Conservation (phyloP, 35 echinoderm and acorn worm species). For the Patiria miniata region DNA sequence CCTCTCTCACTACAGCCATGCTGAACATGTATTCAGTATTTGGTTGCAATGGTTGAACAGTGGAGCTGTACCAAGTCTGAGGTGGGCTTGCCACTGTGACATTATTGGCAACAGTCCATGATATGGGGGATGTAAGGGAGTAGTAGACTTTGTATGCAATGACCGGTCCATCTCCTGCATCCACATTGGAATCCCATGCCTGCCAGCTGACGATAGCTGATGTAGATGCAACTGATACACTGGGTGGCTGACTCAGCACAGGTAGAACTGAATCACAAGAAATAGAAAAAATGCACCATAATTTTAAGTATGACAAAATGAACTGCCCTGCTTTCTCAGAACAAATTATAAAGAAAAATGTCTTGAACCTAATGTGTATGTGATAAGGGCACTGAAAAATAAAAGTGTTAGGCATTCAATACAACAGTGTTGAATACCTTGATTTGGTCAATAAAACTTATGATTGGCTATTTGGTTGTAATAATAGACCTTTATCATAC, state of each 20-base stretch:
- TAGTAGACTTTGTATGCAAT: slow-evolving; percentile 46
- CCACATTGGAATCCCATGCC: slow-evolving; percentile 33
- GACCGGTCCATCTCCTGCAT: slow-evolving; percentile 52
- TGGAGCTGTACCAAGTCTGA: neutral
- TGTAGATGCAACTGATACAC: neutral
- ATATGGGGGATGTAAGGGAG: neutral
- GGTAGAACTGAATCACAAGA: slow-evolving; percentile 41
- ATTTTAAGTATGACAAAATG: no score
- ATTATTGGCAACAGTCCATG: neutral
- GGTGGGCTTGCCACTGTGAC: neutral
- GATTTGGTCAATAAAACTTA: no score
- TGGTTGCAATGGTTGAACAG: slow-evolving; percentile 4
- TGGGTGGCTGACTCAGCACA: slow-evolving; percentile 8
- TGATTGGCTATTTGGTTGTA: no score
- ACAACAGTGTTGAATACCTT: no score
- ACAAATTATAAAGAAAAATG: no score
- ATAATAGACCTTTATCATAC: no score
- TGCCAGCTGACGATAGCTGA: slow-evolving; percentile 31
- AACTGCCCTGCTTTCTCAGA: no score
- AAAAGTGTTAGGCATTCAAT: no score
- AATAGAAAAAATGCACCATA: no score
- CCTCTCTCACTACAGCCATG: slow-evolving; percentile 58
- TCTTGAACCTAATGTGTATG: no score
- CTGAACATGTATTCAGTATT: slow-evolving; percentile 43
- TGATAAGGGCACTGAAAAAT: no score